A percentile compares a stretch with the other conserved stretches of the same genome.
These are phyloP conservation scores for Sphenodon punctatus DNA, from an alignment of 2,797 vertebrate species.

Conservation along the genomic window DNA sequence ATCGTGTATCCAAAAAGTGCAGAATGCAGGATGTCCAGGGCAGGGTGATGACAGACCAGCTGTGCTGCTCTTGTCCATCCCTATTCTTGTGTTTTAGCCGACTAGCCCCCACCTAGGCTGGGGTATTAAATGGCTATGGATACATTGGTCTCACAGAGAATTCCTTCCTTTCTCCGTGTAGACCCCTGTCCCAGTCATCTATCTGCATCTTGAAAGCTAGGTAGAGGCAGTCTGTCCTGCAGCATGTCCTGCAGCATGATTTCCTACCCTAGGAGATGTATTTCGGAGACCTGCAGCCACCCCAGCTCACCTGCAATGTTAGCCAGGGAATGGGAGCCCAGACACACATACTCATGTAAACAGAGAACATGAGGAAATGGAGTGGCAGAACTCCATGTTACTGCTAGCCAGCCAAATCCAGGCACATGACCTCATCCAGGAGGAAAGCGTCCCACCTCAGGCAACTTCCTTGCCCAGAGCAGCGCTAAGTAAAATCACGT, in stretches of 20 bases:
- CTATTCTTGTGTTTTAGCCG: neutral
- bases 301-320: neutral
- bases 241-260: neutral
- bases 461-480: neutral
- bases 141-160: neutral
- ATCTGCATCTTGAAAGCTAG: neutral
- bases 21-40: neutral
- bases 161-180: neutral
- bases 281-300: conserved; percentile 11
- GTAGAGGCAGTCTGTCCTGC: neutral
- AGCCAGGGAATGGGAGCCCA: neutral
- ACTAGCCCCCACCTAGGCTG: neutral
- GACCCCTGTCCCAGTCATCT: neutral
- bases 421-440: conserved; percentile 22
- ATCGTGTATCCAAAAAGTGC: neutral
- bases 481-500: conserved; percentile 26
- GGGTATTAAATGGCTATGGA: no score
- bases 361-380: neutral
- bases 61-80: accelerated
- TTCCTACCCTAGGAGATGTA: neutral
- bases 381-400: conserved; percentile 40
- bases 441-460: conserved; percentile 29
- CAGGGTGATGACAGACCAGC: neutral
- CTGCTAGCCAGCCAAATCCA: neutral
- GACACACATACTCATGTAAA: neutral